phyloP scores from a whole-genome alignment of 2,888 invertebrate species.

The Acleris literana region DNA sequence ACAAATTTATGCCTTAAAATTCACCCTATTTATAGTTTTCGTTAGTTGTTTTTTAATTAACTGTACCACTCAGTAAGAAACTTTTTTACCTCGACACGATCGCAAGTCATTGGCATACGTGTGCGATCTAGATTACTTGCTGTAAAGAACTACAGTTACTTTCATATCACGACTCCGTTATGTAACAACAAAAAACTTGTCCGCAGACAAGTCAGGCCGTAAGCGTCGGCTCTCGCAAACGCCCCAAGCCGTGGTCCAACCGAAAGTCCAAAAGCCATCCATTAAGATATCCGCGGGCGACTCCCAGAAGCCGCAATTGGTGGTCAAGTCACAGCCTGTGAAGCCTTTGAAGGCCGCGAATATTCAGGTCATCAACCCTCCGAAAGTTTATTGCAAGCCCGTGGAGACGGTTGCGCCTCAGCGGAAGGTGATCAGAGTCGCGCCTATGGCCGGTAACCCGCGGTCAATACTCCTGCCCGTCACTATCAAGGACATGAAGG shows the following conservation, averaged over 20 bases:
- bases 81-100: no score
- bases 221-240: conserved; percentile 77
- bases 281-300: conserved; percentile 60
- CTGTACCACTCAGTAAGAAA: no score
- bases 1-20: no score
- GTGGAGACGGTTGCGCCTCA: conserved; percentile 74
- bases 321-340: conserved; percentile 76
- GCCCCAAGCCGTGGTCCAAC: conserved; percentile 66
- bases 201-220: conserved; percentile 67
- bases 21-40: no score
- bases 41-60: no score
- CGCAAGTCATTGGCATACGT: conserved; percentile 2
- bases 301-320: conserved; percentile 68
- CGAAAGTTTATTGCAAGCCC: conserved; percentile 76
- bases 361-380: conserved; percentile 72
- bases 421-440: conserved; percentile 71
- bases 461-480: conserved; percentile 89
- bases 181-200: conserved; percentile 25
- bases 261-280: conserved; percentile 73
- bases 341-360: conserved; percentile 73
- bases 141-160: conserved; percentile 3
- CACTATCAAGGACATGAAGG: conserved; percentile 87
- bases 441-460: conserved; percentile 80
- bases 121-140: conserved; percentile 4
- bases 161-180: conserved; percentile 16